These are phyloP conservation scores for Macrophya annulata DNA, from an alignment of 2,888 invertebrate genomes.

Conservation along the genomic window DNA sequence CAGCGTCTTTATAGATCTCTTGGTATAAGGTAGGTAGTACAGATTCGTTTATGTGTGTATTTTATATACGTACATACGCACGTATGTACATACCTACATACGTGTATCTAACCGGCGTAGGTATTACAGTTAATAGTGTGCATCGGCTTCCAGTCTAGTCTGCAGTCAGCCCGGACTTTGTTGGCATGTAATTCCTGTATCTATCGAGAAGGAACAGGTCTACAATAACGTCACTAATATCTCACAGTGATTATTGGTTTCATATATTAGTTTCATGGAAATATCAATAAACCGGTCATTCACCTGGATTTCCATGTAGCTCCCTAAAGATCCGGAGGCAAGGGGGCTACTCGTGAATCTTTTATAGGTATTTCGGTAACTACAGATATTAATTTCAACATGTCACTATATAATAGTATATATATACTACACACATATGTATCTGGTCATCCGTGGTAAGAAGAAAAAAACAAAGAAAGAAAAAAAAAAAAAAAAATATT, in stretches of 20 bases:
- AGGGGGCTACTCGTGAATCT: conserved; percentile 36
- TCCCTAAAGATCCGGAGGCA: background rate
- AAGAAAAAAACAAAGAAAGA: too few relatives aligned
- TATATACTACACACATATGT: background rate
- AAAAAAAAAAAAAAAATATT: background rate
- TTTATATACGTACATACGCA: background rate
- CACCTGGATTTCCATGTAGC: conserved; percentile 18
- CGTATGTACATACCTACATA: background rate
- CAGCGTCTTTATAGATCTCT: conserved; percentile 7
- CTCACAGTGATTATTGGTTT: conserved; percentile 55
- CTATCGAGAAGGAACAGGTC: conserved; percentile 33
- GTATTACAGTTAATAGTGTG: conserved; percentile 25
- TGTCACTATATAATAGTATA: background rate
- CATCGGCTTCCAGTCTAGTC: background rate
- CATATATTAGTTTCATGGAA: conserved; percentile 52
- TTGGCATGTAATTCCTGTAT: conserved; percentile 48
- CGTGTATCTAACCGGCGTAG: background rate
- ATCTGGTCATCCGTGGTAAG: too few relatives aligned
- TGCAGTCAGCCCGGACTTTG: conserved; percentile 16
- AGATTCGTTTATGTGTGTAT: background rate
- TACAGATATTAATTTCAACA: conserved; percentile 27
- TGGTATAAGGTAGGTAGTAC: background rate
- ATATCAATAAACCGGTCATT: conserved; percentile 55
- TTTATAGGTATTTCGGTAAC: conserved; percentile 15
- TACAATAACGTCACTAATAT: conserved; percentile 50